These are phyloP conservation scores for Oceanites oceanicus DNA, from an alignment of 2,113 vertebrate species.

Conservation along the genomic window DNA sequence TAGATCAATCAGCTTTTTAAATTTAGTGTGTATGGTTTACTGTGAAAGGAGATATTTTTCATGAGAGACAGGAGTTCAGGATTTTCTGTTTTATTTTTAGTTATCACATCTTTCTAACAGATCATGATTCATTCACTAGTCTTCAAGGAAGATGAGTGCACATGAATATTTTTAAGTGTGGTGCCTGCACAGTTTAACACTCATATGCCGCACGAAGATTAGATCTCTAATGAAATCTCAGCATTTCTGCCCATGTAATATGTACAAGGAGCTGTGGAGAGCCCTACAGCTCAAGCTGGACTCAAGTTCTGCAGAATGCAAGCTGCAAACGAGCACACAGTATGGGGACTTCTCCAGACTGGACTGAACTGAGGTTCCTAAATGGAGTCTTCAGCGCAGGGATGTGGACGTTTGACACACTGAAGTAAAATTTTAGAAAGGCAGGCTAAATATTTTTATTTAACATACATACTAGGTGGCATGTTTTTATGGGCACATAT, in stretches of 20 bases:
- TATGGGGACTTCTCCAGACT: not conserved
- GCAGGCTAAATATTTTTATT: not conserved
- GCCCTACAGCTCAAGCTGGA: not conserved
- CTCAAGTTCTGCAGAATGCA: not conserved
- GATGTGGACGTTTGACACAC: not conserved
- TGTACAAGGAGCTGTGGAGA: not conserved
- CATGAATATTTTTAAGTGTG: not conserved
- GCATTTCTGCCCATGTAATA: not conserved
- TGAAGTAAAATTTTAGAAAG: not conserved
- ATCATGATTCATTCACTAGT: conserved; percentile 21
- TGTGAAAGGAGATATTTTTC: not conserved
- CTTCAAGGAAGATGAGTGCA: not conserved
- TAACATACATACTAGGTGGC: rapidly evolving
- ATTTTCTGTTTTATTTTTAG: conserved; percentile 44
- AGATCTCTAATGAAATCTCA: not conserved
- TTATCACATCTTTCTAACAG: not conserved
- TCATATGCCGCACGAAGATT: not conserved
- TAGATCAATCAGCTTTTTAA: not conserved
- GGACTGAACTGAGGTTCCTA: not conserved
- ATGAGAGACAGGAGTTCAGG: not conserved
- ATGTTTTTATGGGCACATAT: not conserved
- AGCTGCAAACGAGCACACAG: not conserved
- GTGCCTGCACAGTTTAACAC: not conserved
- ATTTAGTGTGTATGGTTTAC: not conserved
- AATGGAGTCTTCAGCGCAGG: not conserved